These are phyloP conservation scores for Sapajus apella DNA, from an alignment of 2,113 vertebrate genomes.

Conservation along the genomic window DNA sequence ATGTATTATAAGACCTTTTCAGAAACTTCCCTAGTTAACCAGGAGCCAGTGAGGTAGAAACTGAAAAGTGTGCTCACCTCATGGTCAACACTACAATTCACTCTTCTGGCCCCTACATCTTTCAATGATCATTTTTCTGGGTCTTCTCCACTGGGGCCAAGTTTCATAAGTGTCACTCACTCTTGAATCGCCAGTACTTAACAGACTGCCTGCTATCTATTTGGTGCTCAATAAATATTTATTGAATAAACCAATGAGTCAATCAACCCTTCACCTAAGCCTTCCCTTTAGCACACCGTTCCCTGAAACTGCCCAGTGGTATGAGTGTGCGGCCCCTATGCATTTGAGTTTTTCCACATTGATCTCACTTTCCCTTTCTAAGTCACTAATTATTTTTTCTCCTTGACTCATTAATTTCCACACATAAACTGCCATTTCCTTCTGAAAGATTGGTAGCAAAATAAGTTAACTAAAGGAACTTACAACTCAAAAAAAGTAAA, in stretches of 20 bases:
- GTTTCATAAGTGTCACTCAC: not conserved
- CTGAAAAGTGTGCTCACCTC: not conserved
- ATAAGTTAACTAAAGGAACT: conserved; percentile 42
- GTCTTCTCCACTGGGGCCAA: not conserved
- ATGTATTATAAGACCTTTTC: not conserved
- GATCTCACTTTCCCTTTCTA: not conserved
- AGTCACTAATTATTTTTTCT: conserved; percentile 9
- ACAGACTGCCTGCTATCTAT: not conserved
- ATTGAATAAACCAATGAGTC: not conserved
- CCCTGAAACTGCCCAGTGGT: not conserved
- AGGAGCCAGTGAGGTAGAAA: not conserved
- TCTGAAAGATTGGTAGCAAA: not conserved
- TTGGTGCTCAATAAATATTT: not conserved
- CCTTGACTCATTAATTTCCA: conserved; percentile 37
- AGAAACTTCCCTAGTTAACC: not conserved
- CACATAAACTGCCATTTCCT: conserved; percentile 21
- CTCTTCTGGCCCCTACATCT: not conserved
- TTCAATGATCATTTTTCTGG: not conserved
- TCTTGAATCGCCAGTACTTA: not conserved
- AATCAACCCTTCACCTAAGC: not conserved
- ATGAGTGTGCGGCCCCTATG: not conserved
- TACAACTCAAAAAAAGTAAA: conserved; percentile 39
- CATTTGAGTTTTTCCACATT: not conserved
- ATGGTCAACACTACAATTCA: not conserved
- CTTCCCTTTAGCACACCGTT: not conserved